Conservation (phyloP, 2,113 vertebrate genomes). For the Elaphurus davidianus region DNA sequence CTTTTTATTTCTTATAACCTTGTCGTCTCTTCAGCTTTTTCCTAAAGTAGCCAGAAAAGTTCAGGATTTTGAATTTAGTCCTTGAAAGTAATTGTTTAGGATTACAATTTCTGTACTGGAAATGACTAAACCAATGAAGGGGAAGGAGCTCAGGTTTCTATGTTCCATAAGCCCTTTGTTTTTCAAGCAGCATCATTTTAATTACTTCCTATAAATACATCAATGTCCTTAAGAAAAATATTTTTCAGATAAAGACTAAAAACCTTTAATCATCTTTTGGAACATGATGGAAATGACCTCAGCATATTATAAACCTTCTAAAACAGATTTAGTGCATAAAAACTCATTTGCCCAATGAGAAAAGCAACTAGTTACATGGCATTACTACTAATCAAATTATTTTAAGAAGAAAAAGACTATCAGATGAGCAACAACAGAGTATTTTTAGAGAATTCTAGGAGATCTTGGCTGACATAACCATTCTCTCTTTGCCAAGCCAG, state of each 20-base stretch:
- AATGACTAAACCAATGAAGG: background rate
- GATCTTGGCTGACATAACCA: background rate
- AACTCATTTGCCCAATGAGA: background rate
- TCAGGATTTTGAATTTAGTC: background rate
- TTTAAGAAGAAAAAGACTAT: background rate
- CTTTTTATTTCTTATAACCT: background rate
- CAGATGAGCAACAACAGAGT: background rate
- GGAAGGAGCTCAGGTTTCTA: background rate
- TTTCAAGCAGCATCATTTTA: slow-evolving; percentile 41
- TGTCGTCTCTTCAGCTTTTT: background rate
- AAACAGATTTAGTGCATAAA: background rate
- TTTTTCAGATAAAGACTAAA: slow-evolving; percentile 56
- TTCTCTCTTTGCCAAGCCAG: background rate
- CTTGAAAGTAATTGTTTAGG: background rate
- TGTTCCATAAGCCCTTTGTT: background rate
- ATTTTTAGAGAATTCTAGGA: slow-evolving; percentile 14
- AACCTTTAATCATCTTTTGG: slow-evolving; percentile 37
- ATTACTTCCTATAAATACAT: slow-evolving; percentile 44
- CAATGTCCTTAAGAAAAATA: slow-evolving; percentile 19
- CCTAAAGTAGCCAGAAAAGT: background rate
- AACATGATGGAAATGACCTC: slow-evolving; percentile 37
- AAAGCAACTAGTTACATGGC: background rate
- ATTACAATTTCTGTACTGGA: slow-evolving; percentile 13
- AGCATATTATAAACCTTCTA: slow-evolving; percentile 12
- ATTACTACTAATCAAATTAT: slow-evolving; percentile 3